phyloP scores from a whole-genome alignment of 2,113 vertebrate species.

The Oostethus manadensis region DNA sequence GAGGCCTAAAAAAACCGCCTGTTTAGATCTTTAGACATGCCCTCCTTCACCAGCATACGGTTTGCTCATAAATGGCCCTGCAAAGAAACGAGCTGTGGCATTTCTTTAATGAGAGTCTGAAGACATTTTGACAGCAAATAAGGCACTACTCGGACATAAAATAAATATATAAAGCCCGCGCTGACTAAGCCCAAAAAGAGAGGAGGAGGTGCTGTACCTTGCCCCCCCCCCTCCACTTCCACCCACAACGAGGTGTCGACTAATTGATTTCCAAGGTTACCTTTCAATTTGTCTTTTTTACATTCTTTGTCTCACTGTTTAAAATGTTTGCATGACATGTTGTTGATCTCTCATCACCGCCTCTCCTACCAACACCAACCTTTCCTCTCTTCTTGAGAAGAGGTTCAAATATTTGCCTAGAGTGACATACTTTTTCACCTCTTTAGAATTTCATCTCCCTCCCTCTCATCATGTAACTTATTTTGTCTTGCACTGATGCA shows the following conservation, averaged over 20 bases:
- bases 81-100: conserved; percentile 71
- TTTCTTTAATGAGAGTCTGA: conserved; percentile 75
- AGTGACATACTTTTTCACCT: conserved; percentile 68
- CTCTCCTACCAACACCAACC: neutral
- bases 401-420: conserved; percentile 75
- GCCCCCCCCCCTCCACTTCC: neutral
- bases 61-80: conserved; percentile 57
- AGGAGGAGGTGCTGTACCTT: neutral
- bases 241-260: conserved; percentile 52
- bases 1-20: conserved; percentile 73
- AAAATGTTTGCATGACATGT: conserved; percentile 18
- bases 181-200: conserved; percentile 44
- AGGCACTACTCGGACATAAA: conserved; percentile 51
- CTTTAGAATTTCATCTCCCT: conserved; percentile 39
- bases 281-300: conserved; percentile 67
- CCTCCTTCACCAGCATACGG: conserved; percentile 66
- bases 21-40: conserved; percentile 75
- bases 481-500: neutral
- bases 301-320: neutral
- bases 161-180: conserved; percentile 53
- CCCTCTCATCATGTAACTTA: conserved; percentile 21
- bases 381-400: conserved; percentile 42
- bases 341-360: conserved; percentile 14
- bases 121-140: conserved; percentile 76
- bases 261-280: conserved; percentile 79